Conservation (phyloP, 2,888 invertebrate genomes). For the Helobdella robusta region DNA sequence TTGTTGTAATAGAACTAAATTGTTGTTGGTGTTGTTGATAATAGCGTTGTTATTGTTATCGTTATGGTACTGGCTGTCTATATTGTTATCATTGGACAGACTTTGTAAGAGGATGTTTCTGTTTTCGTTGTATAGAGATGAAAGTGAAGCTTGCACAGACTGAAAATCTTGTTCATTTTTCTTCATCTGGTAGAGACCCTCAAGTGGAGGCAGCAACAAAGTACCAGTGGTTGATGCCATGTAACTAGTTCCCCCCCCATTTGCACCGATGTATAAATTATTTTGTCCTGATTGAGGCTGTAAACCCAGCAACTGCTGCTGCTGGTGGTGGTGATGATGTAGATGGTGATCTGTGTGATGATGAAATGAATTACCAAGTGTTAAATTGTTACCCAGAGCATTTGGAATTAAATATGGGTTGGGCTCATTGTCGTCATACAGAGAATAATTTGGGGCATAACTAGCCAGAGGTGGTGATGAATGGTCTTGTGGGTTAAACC, state of each 20-base stretch:
- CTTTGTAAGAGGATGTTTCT: not conserved
- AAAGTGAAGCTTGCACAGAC: conserved; percentile 10
- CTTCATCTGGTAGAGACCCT: conserved; percentile 17
- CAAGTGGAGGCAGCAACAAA: conserved; percentile 20
- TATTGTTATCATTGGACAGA: not conserved
- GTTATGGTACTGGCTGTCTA: not conserved
- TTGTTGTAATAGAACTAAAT: not conserved
- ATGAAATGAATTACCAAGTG: conserved; percentile 2
- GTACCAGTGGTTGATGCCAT: conserved; percentile 7
- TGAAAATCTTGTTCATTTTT: conserved; percentile 14
- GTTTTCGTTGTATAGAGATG: conserved; percentile 14
- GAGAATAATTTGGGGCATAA: conserved; percentile 20
- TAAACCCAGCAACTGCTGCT: conserved; percentile 8
- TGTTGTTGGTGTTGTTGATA: not conserved
- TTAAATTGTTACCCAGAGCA: not conserved
- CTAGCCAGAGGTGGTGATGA: conserved; percentile 19
- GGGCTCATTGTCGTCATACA: conserved; percentile 18
- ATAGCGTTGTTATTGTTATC: not conserved
- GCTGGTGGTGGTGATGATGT: conserved; percentile 4
- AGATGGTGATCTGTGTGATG: conserved; percentile 14
- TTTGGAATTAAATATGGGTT: conserved; percentile 13
- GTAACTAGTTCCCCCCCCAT: not conserved
- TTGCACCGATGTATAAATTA: not conserved
- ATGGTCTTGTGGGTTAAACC: conserved; percentile 21
- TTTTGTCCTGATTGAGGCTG: conserved; percentile 8